Percentiles rank a stretch among this genome's conserved stretches.
Evolutionary conservation across 2,888 invertebrate species (phyloP).

Genomic region (Acanthoscelides obtectus): DNA sequence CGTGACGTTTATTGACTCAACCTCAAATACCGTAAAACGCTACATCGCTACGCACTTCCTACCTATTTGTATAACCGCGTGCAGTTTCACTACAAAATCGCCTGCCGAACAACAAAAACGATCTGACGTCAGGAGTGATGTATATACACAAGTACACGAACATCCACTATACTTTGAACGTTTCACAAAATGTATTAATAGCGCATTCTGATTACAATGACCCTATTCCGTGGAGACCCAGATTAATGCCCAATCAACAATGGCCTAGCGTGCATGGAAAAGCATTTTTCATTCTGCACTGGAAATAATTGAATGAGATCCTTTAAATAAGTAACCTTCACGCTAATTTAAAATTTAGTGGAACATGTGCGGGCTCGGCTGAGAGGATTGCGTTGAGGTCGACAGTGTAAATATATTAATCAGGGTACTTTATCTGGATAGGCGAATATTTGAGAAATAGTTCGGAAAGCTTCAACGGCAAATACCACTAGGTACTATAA

Average conservation of each 20-base stretch:
- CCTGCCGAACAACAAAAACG: not conserved
- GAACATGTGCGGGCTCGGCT: not conserved
- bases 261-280: not conserved
- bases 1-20: not conserved
- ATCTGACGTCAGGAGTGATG: not conserved
- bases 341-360: not conserved
- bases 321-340: not conserved
- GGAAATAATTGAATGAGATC: not conserved
- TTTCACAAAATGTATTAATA: not conserved
- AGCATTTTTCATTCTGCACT: not conserved
- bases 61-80: not conserved
- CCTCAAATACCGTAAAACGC: not conserved
- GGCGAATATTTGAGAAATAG: not conserved
- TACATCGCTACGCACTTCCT: not conserved
- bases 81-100: not conserved
- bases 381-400: not conserved
- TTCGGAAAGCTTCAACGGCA: too few species aligned
- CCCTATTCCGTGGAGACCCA: not conserved
- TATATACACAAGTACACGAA: not conserved
- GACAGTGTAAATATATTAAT: not conserved
- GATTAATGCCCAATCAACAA: not conserved
- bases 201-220: not conserved
- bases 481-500: too few species aligned
- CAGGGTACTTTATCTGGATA: not conserved
- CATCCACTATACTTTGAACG: not conserved